A percentile compares a stretch with the other conserved stretches of the same genome.
Evolutionary conservation across 2,113 vertebrate species (phyloP).

Genomic region (Halcyon malimbica): DNA sequence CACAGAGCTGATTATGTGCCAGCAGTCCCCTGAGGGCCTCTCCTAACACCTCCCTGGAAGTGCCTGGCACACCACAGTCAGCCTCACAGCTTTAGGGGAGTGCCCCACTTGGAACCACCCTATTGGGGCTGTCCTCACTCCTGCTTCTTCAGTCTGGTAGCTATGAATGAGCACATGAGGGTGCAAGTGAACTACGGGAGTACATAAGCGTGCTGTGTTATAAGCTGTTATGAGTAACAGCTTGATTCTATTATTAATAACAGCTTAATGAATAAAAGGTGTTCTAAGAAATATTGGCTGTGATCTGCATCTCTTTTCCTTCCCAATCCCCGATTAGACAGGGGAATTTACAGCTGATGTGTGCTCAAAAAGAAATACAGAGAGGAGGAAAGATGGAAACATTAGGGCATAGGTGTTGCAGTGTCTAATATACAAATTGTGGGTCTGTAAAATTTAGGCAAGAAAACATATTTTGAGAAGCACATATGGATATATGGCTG

Average conservation of each 20-base stretch:
- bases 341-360: not conserved
- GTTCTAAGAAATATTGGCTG: not conserved
- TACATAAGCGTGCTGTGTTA: rapidly evolving
- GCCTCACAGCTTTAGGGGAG: not conserved
- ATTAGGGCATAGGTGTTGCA: not conserved
- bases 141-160: not conserved
- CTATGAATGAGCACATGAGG: not conserved
- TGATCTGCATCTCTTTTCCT: not conserved
- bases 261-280: not conserved
- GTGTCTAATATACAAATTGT: not conserved
- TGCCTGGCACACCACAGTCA: not conserved
- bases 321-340: not conserved
- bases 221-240: not conserved
- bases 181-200: not conserved
- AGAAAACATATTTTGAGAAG: not conserved
- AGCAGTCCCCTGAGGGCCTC: rapidly evolving
- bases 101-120: not conserved
- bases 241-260: not conserved
- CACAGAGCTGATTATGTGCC: not conserved
- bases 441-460: not conserved
- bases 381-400: not conserved
- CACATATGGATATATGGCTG: not conserved
- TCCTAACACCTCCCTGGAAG: not conserved
- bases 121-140: rapidly evolving
- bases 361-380: not conserved